phyloP scores from a whole-genome alignment of 2,888 invertebrate species.

The Scaptomyza polygonia region DNA sequence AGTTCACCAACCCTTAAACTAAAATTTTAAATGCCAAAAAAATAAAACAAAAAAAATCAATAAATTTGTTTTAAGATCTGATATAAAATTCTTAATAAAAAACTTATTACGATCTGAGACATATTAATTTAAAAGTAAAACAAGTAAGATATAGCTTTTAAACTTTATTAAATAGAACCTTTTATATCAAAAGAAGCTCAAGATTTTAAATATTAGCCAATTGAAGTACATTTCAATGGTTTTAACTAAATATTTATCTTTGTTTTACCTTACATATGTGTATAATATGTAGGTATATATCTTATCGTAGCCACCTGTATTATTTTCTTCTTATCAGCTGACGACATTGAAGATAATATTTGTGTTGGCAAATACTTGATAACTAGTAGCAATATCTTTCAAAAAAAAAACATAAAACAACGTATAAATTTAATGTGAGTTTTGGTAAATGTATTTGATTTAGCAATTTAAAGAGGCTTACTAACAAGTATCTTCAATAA shows the following conservation, averaged over 20 bases:
- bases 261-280: background rate
- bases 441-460: background rate
- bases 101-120: too few relatives aligned
- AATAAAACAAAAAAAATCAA: too few relatives aligned
- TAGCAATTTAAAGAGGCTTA: background rate
- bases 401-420: background rate
- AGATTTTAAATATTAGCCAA: background rate
- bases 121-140: too few relatives aligned
- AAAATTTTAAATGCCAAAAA: too few relatives aligned
- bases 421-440: background rate
- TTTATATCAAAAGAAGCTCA: conserved; percentile 6
- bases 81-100: too few relatives aligned
- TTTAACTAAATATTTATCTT: conserved; percentile 19
- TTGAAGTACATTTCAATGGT: background rate
- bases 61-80: too few relatives aligned
- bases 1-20: too few relatives aligned
- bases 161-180: too few relatives aligned
- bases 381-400: conserved; percentile 20
- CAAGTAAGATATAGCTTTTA: too few relatives aligned
- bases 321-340: conserved; percentile 24
- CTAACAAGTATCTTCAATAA: background rate
- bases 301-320: conserved; percentile 45
- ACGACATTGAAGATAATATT: conserved; percentile 30
- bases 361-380: conserved; percentile 18
- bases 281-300: conserved; percentile 20